A percentile compares a stretch with the other conserved stretches of the same genome.
Evolutionary conservation across 2,888 invertebrate species (phyloP).

Genomic region (Erynnis tages): DNA sequence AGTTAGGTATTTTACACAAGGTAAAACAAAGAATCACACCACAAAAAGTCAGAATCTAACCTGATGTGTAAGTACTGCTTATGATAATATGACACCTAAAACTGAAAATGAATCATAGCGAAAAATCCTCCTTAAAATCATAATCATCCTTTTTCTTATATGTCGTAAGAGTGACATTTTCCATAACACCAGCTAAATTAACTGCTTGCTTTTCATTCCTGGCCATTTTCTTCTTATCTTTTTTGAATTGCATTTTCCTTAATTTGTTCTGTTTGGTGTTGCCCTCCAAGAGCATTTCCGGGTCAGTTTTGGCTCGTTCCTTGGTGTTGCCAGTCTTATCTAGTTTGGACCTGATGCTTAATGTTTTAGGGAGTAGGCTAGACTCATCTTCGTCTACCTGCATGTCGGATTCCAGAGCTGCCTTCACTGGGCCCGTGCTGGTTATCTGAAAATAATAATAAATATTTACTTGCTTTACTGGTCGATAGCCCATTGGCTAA

Average conservation of each 20-base stretch:
- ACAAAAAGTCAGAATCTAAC: too few relatives aligned
- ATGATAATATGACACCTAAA: too few relatives aligned
- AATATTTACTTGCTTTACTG: too few relatives aligned
- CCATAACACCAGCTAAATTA: slow-evolving; percentile 84
- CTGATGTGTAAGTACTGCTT: too few relatives aligned
- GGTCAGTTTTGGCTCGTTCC: slow-evolving; percentile 77
- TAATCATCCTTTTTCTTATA: slow-evolving; percentile 77
- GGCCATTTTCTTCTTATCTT: slow-evolving; percentile 79
- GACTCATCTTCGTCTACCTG: slow-evolving; percentile 79
- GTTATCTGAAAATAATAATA: slow-evolving; percentile 68
- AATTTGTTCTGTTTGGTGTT: slow-evolving; percentile 77
- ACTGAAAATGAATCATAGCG: slow-evolving; percentile 40
- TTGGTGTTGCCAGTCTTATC: slow-evolving; percentile 57
- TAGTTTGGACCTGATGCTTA: slow-evolving; percentile 63
- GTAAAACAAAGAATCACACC: too few relatives aligned
- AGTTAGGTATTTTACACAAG: too few relatives aligned
- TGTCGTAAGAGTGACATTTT: slow-evolving; percentile 78
- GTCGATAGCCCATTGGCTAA: too few relatives aligned
- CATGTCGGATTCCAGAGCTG: slow-evolving; percentile 69
- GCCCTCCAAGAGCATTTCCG: slow-evolving; percentile 86
- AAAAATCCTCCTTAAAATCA: slow-evolving; percentile 83
- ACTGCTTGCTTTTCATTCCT: slow-evolving; percentile 83
- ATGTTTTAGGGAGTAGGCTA: slow-evolving; percentile 58
- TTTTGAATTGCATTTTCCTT: slow-evolving; percentile 83
- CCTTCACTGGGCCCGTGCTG: slow-evolving; percentile 83